Percentiles rank a stretch among this genome's conserved stretches.
Evolutionary conservation across 2,888 invertebrate species (phyloP).

Genomic region (Nomada hirtipes): DNA sequence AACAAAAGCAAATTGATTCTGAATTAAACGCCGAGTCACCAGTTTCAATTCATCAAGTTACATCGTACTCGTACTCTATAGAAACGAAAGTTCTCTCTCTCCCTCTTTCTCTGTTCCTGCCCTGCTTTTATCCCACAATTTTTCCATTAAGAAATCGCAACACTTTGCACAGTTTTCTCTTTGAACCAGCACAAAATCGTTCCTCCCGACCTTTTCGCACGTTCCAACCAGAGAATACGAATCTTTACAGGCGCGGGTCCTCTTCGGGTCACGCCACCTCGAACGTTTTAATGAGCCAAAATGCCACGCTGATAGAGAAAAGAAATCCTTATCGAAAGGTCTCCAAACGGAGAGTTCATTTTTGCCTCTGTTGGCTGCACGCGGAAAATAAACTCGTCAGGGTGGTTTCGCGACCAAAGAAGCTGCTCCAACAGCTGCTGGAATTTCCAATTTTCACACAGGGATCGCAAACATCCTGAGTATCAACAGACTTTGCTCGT

Average conservation of each 20-base stretch:
- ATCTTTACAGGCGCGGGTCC: background rate
- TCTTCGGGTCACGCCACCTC: background rate
- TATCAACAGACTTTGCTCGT: background rate
- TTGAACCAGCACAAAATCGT: background rate
- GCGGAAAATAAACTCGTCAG: conserved; percentile 10
- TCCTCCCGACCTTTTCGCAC: background rate
- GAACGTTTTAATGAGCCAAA: conserved; percentile 22
- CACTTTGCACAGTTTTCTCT: background rate
- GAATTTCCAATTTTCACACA: conserved; percentile 1
- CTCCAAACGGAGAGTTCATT: background rate
- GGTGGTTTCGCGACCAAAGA: conserved; percentile 12
- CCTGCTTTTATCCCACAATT: background rate
- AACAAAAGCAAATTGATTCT: background rate
- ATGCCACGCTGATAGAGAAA: background rate
- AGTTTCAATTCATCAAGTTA: background rate
- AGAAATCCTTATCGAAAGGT: background rate
- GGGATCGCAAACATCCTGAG: conserved; percentile 1
- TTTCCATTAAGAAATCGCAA: conserved; percentile 7
- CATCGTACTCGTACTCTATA: background rate
- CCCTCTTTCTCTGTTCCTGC: too few relatives aligned
- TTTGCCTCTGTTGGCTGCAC: background rate
- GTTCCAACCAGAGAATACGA: background rate
- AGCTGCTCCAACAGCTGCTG: background rate
- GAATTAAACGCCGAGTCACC: conserved; percentile 3
- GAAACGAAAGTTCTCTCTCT: background rate